Conservation (phyloP, 2,113 vertebrate species). For the Loxodonta africana region DNA sequence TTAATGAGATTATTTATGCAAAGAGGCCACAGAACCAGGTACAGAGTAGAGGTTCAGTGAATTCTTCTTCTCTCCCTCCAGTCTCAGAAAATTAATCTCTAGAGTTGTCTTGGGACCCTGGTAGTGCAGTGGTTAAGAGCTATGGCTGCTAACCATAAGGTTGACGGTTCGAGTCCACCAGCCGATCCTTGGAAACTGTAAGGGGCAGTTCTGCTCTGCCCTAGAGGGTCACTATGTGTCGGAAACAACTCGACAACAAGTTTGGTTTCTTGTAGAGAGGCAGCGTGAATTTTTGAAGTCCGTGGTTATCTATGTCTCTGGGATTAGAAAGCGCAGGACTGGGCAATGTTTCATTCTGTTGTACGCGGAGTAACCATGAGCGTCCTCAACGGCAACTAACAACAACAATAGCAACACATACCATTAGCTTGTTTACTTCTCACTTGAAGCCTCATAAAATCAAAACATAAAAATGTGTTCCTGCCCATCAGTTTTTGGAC, state of each 20-base stretch:
- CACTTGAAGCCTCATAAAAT: conserved; percentile 36
- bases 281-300: not conserved
- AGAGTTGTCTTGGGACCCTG: not conserved
- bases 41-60: not conserved
- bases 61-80: not conserved
- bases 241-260: too few species aligned
- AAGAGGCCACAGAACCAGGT: not conserved
- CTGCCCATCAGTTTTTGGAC: not conserved
- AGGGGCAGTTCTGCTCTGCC: too few species aligned
- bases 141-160: too few species aligned
- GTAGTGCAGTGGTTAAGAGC: not conserved
- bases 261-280: too few species aligned
- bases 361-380: not conserved
- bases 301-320: not conserved
- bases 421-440: conserved; percentile 29
- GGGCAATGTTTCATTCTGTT: too few species aligned
- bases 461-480: conserved; percentile 35
- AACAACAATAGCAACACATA: not conserved
- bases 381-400: not conserved
- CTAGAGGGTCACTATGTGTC: too few species aligned
- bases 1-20: not conserved
- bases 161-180: not conserved
- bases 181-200: not conserved
- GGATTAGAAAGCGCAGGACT: not conserved
- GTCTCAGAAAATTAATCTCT: not conserved